Percentiles rank a stretch among this genome's conserved stretches.
phyloP scores from a whole-genome alignment of 2,113 vertebrate species.

The Campylomormyrus numenius region DNA sequence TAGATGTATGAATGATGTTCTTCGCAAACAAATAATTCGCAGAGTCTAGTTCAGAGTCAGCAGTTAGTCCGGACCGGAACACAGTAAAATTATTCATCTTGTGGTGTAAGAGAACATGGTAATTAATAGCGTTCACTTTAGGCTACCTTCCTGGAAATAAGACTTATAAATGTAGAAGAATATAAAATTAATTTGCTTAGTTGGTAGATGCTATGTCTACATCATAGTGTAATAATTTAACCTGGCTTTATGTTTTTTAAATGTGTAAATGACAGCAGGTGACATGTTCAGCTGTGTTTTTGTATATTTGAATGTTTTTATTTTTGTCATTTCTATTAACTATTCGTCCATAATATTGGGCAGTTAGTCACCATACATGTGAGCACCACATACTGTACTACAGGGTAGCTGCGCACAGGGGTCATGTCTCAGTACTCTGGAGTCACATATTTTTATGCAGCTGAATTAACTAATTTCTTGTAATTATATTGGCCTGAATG shows the following conservation, averaged over 20 bases:
- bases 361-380: not conserved
- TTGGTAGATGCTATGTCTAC: not conserved
- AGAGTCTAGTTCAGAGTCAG: not conserved
- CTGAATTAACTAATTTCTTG: not conserved
- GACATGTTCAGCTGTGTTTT: not conserved
- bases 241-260: not conserved
- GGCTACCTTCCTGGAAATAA: not conserved
- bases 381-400: too few species aligned
- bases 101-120: not conserved
- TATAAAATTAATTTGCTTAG: not conserved
- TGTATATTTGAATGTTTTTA: not conserved
- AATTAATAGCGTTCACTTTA: not conserved
- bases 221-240: not conserved
- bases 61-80: not conserved
- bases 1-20: not conserved
- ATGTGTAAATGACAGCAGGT: not conserved
- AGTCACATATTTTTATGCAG: not conserved
- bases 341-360: not conserved
- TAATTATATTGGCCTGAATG: not conserved
- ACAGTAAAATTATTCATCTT: not conserved
- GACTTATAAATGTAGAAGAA: not conserved
- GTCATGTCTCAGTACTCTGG: not conserved
- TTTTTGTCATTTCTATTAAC: not conserved
- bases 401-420: too few species aligned
- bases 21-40: not conserved